Base-by-base conservation (phyloP, 2,113 vertebrate genomes). In the Neomonachus schauinslandi region DNA sequence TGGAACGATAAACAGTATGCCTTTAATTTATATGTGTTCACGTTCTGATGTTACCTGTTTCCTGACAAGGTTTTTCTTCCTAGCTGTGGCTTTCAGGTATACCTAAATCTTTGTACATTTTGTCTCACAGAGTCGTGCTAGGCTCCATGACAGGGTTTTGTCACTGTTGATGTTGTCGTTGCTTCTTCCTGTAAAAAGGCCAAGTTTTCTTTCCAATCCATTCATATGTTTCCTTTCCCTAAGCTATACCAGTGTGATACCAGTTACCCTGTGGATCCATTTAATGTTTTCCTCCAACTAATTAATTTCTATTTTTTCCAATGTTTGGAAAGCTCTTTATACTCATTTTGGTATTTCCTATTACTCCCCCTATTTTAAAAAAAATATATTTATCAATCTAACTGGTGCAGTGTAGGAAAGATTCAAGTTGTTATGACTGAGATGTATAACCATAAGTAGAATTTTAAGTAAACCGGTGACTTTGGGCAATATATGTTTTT, bases 291-390 rank as follows among this genome's bases (percentile, higher is more conserved):
- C 59, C 33, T 46, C 72, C 61, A 80, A 80, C 0, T 88, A 69
- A 95, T 95, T 97, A 96, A 88, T 97, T 96, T 63, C 77, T 79
- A 36, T 71, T 16, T 92, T 97, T 98, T 98, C 94, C 97, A 95
- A 0, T 79, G 61, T 98, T 97, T 98, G 95, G 94, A 89, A 98
- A 93, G 57, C 82, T 94, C 72, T 87, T 96, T 97, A 86, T 97
- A 95, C 61, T 77, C 96, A 53, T 82, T 97, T 96, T 96, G 89
- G 67, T 94, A 96, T 96, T 97, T 86, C 93, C 33, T 96, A 3
- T 88, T 91, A 94, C 31, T n/a, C 26, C 69, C 69, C 87, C 72
- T 84, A 33, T 94, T 91, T 91, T 89, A 15, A 13, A 92, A 93
- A 69, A 71, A 39, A 61, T 67, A 33, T 87, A 97, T 97, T 97